Conservation (phyloP, 2,888 invertebrate species). For the Dendrolimus pini region DNA sequence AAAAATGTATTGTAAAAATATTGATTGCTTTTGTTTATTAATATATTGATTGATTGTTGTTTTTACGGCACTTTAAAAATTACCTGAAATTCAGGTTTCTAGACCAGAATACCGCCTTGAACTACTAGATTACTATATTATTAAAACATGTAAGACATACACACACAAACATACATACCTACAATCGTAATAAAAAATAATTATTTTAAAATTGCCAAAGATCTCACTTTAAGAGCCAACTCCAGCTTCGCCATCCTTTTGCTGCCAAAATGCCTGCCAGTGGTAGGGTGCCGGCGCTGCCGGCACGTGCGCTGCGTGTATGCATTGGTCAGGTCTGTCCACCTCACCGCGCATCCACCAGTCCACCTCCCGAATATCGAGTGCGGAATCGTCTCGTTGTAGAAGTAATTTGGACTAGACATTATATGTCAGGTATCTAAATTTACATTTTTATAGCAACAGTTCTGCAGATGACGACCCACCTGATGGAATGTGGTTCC, state of each 20-base stretch:
- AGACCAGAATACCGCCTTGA: constrained; percentile 2
- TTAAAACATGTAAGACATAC: neutral
- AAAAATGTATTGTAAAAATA: neutral
- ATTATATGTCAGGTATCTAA: neutral
- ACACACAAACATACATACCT: too few relatives aligned
- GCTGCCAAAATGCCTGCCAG: constrained; percentile 48
- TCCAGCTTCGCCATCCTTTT: constrained; percentile 51
- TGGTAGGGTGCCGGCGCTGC: constrained; percentile 28
- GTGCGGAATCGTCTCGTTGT: constrained; percentile 26
- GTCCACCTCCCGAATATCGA: constrained; percentile 50
- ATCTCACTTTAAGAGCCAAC: constrained; percentile 26
- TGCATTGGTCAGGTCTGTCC: constrained; percentile 45
- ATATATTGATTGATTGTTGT: constrained; percentile 2
- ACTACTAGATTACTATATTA: too few relatives aligned
- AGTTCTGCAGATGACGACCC: too few relatives aligned
- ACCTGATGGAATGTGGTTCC: neutral
- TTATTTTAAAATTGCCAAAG: neutral
- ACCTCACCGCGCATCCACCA: constrained; percentile 55
- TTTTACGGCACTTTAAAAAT: constrained; percentile 1
- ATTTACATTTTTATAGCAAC: too few relatives aligned
- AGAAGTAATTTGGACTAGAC: constrained; percentile 24
- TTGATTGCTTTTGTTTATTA: too few relatives aligned
- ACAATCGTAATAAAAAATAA: too few relatives aligned
- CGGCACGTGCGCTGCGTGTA: constrained; percentile 57
- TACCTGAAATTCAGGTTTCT: constrained; percentile 1